Evolutionary conservation across 2,113 vertebrate genomes (phyloP).

Genomic region (Vulpes ferrilata): DNA sequence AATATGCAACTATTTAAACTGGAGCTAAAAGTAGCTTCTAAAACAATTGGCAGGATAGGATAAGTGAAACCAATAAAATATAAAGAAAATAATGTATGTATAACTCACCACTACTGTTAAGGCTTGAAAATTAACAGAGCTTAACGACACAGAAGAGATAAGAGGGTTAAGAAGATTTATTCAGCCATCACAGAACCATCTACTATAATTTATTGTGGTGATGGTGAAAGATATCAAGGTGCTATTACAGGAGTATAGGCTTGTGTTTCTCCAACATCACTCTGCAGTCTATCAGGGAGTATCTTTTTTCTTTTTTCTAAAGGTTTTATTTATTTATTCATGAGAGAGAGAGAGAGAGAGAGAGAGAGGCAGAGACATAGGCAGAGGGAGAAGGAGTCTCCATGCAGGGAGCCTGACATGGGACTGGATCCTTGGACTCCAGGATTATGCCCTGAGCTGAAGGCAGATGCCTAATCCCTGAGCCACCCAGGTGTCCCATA

Average conservation of each 20-base stretch:
- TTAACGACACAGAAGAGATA: neutral
- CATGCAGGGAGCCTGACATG: no score
- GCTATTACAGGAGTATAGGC: neutral
- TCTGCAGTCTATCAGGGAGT: neutral
- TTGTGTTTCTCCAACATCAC: neutral
- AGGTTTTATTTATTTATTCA: no score
- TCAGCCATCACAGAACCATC: neutral
- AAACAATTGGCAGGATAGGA: neutral
- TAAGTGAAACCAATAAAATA: neutral
- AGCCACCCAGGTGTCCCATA: no score
- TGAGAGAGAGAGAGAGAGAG: no score
- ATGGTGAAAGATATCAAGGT: neutral
- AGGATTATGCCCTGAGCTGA: no score
- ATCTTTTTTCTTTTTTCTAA: no score
- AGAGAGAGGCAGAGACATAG: no score
- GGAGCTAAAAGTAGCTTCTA: neutral
- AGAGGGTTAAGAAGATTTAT: neutral
- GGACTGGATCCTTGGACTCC: no score
- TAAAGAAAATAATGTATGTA: neutral
- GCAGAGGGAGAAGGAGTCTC: no score
- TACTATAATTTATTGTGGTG: neutral
- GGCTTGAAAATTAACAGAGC: neutral
- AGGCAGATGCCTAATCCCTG: no score
- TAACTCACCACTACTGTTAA: neutral
- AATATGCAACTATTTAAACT: conserved; percentile 21